Base-by-base conservation (phyloP, 2,797 vertebrate species). In the Leptoclinus maculatus region DNA sequence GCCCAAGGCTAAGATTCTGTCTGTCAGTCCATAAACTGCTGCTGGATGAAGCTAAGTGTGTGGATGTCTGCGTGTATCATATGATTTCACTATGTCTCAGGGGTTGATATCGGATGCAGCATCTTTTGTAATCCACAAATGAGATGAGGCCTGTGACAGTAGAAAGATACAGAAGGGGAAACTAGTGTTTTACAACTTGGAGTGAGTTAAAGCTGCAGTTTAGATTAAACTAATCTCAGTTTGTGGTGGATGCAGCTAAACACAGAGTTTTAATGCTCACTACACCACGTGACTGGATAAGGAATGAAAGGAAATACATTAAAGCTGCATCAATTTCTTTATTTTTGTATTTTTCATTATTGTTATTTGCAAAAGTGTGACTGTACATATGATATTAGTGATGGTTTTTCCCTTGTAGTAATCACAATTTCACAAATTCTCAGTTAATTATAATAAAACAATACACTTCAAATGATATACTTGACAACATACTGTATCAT, bases 51-150 rank as follows among this genome's bases (percentile, higher is more conserved):
- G 51, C n/a, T 14, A 7, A 12, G 65, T 57, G 36, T 57, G 59
- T 74, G 54, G 56, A 45, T 29, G n/a, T 66, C 3, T 47, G 25
- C 58, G 41, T 68, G 70, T 53, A 17, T 54, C 17, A 25, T 57
- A 36, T 72, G 19, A 66, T 80, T 66, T 70, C 64, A 73, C 19
- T 11, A n/a, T 36, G 32, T 68, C 62, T 70, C 64, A 23, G 56
- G 49, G 34, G 45, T 43, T 23, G 32, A 58, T 36, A 66, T 66
- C 34, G 11, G 39, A 65, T 49, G 41, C 58, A 83, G 51, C 32
- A 54, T 63, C 12, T 2, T 2, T 21, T 32, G 16, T 43, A 71
- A 58, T 74, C 32, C 49, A 29, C 17, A 3, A 57, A 76, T 74
- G 16, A 70, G 32, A 84, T 39, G 62, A 60, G 57, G 25, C 32